Conservation (phyloP, 2,797 vertebrate species). For the Eulemur mongoz region DNA sequence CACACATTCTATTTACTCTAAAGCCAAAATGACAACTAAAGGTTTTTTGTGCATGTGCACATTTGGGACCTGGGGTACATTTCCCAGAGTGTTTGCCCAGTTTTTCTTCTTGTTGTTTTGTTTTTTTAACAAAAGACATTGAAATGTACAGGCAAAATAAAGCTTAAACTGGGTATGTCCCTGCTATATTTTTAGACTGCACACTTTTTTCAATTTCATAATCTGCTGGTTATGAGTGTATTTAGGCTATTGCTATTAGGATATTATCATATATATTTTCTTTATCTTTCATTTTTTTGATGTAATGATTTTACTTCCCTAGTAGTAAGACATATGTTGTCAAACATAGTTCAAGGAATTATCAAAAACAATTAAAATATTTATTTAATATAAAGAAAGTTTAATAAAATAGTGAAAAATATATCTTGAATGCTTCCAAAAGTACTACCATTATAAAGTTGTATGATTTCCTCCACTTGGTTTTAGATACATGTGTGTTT, state of each 20-base stretch:
- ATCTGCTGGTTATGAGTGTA: neutral
- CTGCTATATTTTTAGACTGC: neutral
- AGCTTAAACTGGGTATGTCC: neutral
- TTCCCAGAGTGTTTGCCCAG: neutral
- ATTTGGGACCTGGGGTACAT: neutral
- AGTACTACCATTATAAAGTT: neutral
- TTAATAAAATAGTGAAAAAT: neutral
- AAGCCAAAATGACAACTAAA: neutral
- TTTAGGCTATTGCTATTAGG: neutral
- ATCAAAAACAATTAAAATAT: neutral
- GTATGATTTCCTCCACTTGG: neutral
- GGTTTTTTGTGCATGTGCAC: neutral
- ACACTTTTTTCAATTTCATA: neutral
- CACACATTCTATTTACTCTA: conserved; percentile 15
- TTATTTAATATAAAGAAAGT: neutral
- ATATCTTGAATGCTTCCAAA: neutral
- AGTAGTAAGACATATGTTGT: neutral
- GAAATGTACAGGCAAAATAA: neutral
- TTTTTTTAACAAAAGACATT: neutral
- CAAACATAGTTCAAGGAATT: neutral
- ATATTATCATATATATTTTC: neutral
- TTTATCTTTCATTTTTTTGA: neutral
- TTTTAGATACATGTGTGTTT: neutral
- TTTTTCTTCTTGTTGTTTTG: neutral
- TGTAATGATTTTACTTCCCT: neutral